These are phyloP conservation scores for Epizoanthus fatuus DNA, from an alignment of 92 coral and sea anemone species.

Conservation along the genomic window DNA sequence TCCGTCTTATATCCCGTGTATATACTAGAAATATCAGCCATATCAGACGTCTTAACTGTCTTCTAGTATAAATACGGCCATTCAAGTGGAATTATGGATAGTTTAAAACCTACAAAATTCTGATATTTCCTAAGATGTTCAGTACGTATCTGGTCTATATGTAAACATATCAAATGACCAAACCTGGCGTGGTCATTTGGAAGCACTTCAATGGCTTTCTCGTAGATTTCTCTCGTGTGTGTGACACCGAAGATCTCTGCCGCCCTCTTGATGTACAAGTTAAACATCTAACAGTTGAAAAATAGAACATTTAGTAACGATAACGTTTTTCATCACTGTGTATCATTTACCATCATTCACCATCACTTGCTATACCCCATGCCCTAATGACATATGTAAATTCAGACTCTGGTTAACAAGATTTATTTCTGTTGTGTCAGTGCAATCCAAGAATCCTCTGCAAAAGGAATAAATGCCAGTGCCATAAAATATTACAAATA, in stretches of 20 bases:
- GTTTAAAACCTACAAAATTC: too few species aligned
- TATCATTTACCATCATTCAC: too few species aligned
- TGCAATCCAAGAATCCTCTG: too few species aligned
- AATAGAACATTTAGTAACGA: background rate
- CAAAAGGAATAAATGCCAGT: too few species aligned
- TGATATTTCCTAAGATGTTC: background rate
- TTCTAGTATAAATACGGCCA: too few species aligned
- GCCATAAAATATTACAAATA: too few species aligned
- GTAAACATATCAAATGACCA: background rate
- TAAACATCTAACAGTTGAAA: conserved; percentile 82
- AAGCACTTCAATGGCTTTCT: conserved; percentile 96
- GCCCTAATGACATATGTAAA: background rate
- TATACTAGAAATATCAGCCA: too few species aligned
- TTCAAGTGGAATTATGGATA: too few species aligned
- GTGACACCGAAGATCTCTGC: conserved; percentile 99
- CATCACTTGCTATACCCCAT: too few species aligned
- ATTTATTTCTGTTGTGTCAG: too few species aligned
- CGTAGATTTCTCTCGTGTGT: conserved; percentile 97
- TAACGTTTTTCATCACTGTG: background rate
- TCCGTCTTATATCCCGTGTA: too few species aligned
- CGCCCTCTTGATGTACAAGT: conserved; percentile 96
- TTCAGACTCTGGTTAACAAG: background rate
- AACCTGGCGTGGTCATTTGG: conserved; percentile 94
- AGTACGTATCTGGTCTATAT: background rate
- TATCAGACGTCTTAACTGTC: too few species aligned